Percentiles rank a stretch among this genome's conserved stretches.
These are phyloP conservation scores for Caenorhabditis virilis DNA, from an alignment of 2,888 invertebrate genomes.

Conservation along the genomic window DNA sequence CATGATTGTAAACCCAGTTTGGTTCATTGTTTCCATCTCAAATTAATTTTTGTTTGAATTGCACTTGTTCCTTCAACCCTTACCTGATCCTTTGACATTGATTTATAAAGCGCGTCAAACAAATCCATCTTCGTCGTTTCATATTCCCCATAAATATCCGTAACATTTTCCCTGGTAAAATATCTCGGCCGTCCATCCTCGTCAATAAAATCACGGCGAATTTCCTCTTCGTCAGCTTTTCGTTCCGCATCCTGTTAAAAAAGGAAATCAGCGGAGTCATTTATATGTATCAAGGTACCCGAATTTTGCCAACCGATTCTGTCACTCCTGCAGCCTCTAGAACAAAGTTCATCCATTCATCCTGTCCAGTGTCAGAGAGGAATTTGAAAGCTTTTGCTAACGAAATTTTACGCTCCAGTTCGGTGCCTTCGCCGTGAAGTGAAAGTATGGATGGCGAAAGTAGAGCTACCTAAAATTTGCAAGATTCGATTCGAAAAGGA, in stretches of 20 bases:
- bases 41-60: too few relatives aligned
- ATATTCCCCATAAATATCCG: conserved; percentile 34
- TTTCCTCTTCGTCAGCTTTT: conserved; percentile 39
- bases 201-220: conserved; percentile 22
- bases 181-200: conserved; percentile 37
- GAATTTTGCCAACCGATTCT: conserved; percentile 42
- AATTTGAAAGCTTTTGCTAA: conserved; percentile 30
- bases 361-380: conserved; percentile 34
- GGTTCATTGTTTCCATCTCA: conserved; percentile 43
- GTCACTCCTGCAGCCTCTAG: conserved; percentile 63
- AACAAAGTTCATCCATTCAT: conserved; percentile 65
- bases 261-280: too few relatives aligned
- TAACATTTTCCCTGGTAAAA: conserved; percentile 37
- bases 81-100: conserved; percentile 31
- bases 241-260: conserved; percentile 9
- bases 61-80: too few relatives aligned
- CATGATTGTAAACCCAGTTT: conserved; percentile 51
- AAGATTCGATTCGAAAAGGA: too few relatives aligned
- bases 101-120: conserved; percentile 37
- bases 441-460: conserved; percentile 61
- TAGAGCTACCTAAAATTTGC: conserved; percentile 56
- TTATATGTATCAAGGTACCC: too few relatives aligned
- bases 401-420: conserved; percentile 22
- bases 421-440: conserved; percentile 53
- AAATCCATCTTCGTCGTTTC: conserved; percentile 39